Evolutionary conservation across 2,113 vertebrate genomes (phyloP), one percentile per base, ranked within the genome.

Genomic region (Antennarius striatus): DNA sequence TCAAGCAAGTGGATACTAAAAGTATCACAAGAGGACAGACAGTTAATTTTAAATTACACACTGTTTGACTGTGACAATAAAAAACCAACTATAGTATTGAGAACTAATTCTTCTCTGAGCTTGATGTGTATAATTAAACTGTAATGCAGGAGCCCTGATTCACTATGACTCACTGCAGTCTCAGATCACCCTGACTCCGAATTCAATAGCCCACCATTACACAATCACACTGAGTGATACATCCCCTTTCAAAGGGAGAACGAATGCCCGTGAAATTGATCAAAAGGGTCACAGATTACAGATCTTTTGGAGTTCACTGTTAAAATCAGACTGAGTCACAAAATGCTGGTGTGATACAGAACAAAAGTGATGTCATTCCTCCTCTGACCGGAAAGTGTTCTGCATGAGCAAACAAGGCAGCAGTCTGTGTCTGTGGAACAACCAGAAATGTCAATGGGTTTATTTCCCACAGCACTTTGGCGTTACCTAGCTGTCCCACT

Each of bases 131-230:
- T 12, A 30, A 50, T 67, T 28, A 11, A 56, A 29, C 1, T 5
- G 6, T 3, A 43, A 69, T 51, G 42, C 54, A 65, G 40, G 22
- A 53, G 22, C 17, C 51, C 54, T 80, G 68, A 76, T 47, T 77
- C 71, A 76, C 63, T 29, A 57, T 83, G 59, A 80, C 48, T 84
- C 71, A 78, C 51, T 71, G n/a, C 22, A 50, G 52, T 36, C 32
- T 36, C 32, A 36, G 32, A 36, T 36, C 32, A 36, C 32, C 32
- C 4, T 7, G 32, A 79, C 48, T 76, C 63, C 40, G n/a, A 61
- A 43, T 64, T 79, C 68, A 77, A 7, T 47, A 40, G 56, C 36
- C 17, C 50, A 68, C 14, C 42, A 46, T 51, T 17, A 57, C 12
- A 62, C 22, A 14, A 13, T 32, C 56, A 47, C 30, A 3, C 47